Conservation (phyloP, 1,140 invertebrate species). For the Achroia grisella region DNA sequence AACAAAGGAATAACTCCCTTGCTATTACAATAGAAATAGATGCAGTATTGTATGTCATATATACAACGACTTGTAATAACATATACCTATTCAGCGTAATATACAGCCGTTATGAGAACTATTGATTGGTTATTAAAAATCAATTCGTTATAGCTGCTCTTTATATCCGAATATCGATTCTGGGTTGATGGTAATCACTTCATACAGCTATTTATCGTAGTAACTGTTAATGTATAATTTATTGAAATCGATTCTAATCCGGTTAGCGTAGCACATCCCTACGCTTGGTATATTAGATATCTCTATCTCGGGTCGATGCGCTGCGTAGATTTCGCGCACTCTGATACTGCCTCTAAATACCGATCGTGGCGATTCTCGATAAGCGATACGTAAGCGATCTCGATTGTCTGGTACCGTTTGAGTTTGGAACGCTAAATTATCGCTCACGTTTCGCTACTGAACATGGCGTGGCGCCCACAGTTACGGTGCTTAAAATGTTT, state of each 20-base stretch:
- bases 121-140: no score
- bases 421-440: constrained; percentile 60
- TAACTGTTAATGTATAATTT: no score
- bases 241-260: background rate
- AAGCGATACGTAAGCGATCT: constrained; percentile 61
- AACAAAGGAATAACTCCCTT: no score
- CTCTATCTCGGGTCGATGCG: constrained; percentile 27
- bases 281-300: constrained; percentile 12
- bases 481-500: constrained; percentile 18
- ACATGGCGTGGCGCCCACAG: constrained; percentile 19
- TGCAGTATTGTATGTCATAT: no score
- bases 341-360: constrained; percentile 41
- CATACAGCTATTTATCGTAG: no score
- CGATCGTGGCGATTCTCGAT: constrained; percentile 57
- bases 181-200: no score
- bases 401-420: constrained; percentile 53
- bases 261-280: constrained; percentile 5
- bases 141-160: no score
- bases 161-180: no score
- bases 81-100: no score
- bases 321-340: constrained; percentile 19
- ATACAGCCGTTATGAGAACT: no score
- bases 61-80: no score
- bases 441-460: constrained; percentile 65
- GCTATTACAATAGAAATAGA: no score